Percentiles rank a stretch among this genome's conserved stretches.
phyloP scores from a whole-genome alignment of 2,113 vertebrate genomes.

The Eurypyga helias region DNA sequence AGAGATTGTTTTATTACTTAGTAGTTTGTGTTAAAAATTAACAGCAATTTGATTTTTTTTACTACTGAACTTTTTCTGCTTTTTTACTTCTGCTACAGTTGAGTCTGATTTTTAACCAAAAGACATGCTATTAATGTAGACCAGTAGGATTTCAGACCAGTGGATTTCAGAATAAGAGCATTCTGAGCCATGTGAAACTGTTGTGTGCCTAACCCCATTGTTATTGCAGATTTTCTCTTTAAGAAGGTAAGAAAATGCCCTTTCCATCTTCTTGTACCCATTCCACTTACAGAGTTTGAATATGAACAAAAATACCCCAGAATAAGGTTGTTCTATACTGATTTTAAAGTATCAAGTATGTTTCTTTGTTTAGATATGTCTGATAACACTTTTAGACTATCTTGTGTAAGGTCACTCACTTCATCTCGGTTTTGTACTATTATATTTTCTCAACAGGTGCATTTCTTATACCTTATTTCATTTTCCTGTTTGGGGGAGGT shows the following conservation, averaged over 20 bases:
- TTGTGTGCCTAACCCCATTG: not conserved
- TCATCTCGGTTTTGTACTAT: not conserved
- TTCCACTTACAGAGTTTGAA: not conserved
- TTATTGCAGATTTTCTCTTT: not conserved
- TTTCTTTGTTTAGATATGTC: not conserved
- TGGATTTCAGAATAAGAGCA: not conserved
- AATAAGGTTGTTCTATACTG: not conserved
- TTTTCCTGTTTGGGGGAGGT: constrained; percentile 97
- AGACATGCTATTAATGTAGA: not conserved
- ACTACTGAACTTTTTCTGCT: not conserved
- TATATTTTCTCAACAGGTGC: constrained; percentile 83
- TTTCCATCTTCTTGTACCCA: not conserved
- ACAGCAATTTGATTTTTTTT: not conserved
- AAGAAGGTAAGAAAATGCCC: not conserved
- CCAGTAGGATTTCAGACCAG: not conserved
- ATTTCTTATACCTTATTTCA: constrained; percentile 98
- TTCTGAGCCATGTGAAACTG: not conserved
- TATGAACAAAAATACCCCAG: not conserved
- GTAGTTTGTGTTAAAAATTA: not conserved
- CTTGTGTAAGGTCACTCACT: not conserved
- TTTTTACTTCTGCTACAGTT: not conserved
- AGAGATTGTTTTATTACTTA: not conserved
- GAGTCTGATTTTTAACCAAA: not conserved
- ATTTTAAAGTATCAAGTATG: not conserved
- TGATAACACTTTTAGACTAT: not conserved